phyloP scores from a whole-genome alignment of 2,113 vertebrate species.

The Oriolus oriolus region DNA sequence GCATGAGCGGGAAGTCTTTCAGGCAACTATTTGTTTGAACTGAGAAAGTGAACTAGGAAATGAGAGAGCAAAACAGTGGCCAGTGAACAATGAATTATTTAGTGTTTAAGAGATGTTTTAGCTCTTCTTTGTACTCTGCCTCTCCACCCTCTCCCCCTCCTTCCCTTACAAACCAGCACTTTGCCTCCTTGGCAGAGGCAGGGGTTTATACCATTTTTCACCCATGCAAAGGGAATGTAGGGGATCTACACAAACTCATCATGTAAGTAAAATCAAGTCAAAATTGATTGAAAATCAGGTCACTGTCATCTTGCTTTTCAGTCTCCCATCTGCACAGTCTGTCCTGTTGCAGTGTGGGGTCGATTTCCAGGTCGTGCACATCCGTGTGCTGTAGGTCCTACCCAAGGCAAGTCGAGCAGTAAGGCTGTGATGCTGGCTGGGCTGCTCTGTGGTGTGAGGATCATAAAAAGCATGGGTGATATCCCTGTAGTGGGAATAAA shows the following conservation, averaged over 20 bases:
- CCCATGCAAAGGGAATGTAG: not conserved
- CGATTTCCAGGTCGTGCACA: not conserved
- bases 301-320: not conserved
- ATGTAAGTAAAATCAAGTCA: not conserved
- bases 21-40: not conserved
- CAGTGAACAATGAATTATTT: not conserved
- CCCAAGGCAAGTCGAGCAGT: not conserved
- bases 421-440: not conserved
- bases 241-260: not conserved
- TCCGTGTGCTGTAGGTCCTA: rapidly evolving
- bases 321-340: rapidly evolving
- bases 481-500: not conserved
- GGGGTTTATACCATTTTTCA: not conserved
- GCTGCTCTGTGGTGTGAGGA: not conserved
- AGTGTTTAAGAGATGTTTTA: not conserved
- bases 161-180: not conserved
- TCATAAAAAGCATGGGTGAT: not conserved
- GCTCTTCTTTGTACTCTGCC: not conserved
- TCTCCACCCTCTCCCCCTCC: not conserved
- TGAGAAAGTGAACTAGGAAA: not conserved
- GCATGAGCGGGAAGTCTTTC: not conserved
- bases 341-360: not conserved
- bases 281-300: not conserved
- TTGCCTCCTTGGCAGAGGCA: not conserved
- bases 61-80: not conserved